Conservation (phyloP, 2,888 invertebrate species). For the Dynastes grantii region DNA sequence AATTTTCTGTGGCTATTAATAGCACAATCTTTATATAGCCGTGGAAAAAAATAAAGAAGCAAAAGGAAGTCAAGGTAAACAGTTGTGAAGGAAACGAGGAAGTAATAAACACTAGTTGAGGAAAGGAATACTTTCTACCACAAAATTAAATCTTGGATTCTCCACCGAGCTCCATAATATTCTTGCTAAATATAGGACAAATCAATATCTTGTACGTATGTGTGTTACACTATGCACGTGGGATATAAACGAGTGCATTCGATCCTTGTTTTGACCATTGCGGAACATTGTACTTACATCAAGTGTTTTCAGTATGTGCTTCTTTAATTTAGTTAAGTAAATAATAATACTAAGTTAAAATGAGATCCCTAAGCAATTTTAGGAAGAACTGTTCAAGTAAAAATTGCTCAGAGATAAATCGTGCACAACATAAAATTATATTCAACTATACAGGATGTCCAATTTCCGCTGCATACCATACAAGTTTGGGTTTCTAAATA, state of each 20-base stretch:
- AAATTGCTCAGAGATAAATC: too few relatives aligned
- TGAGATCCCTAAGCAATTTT: too few relatives aligned
- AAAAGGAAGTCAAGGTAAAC: background rate
- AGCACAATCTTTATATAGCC: too few relatives aligned
- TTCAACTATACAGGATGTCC: too few relatives aligned
- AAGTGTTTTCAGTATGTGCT: background rate
- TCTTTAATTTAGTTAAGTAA: background rate
- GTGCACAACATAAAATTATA: too few relatives aligned
- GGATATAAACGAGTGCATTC: background rate
- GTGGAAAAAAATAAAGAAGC: too few relatives aligned
- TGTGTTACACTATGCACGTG: background rate
- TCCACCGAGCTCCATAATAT: background rate
- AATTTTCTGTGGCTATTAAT: too few relatives aligned
- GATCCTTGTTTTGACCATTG: background rate
- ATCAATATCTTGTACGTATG: background rate
- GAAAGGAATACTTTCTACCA: conserved; percentile 3
- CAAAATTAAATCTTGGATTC: background rate
- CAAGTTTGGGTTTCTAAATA: too few relatives aligned
- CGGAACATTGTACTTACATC: background rate
- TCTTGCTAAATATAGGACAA: conserved; percentile 2
- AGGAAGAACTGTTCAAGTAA: too few relatives aligned
- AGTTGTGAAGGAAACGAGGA: background rate
- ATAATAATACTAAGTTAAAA: too few relatives aligned
- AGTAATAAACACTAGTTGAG: background rate
- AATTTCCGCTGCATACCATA: too few relatives aligned